Evolutionary conservation across 1,140 invertebrate species (phyloP).

Genomic region (Aphidius ervi): DNA sequence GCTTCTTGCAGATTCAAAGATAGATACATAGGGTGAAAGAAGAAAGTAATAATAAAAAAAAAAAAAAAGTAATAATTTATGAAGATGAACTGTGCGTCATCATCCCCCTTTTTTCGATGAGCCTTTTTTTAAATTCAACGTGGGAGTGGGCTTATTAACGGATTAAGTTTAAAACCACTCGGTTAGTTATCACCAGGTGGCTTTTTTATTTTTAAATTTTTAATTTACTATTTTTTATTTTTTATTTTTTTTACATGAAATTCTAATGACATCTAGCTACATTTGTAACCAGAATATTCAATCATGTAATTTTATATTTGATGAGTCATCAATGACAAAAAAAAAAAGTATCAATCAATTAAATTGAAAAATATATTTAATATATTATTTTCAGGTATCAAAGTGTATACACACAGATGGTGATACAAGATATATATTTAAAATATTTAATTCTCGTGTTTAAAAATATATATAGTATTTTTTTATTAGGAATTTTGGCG

Average conservation of each 20-base stretch:
- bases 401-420: no score
- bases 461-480: background rate
- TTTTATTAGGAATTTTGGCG: background rate
- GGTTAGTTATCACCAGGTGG: conserved; percentile 36
- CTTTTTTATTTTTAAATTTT: background rate
- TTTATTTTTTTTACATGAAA: conserved; percentile 1
- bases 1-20: conserved; percentile 33
- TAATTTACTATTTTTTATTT: no score
- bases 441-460: no score
- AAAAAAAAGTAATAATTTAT: conserved; percentile 35
- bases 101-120: conserved; percentile 19
- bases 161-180: conserved; percentile 32
- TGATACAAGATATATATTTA: no score
- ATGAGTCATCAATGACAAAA: background rate
- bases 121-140: conserved; percentile 15
- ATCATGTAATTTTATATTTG: background rate
- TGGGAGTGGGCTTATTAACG: conserved; percentile 33
- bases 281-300: no score
- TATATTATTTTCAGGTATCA: no score
- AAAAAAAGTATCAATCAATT: no score
- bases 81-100: conserved; percentile 28
- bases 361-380: no score
- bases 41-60: conserved; percentile 5
- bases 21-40: conserved; percentile 12
- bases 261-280: background rate